A percentile compares a stretch with the other conserved stretches of the same genome.
Conservation (phyloP, 2,113 vertebrate genomes). For the Acanthisitta chloris region DNA sequence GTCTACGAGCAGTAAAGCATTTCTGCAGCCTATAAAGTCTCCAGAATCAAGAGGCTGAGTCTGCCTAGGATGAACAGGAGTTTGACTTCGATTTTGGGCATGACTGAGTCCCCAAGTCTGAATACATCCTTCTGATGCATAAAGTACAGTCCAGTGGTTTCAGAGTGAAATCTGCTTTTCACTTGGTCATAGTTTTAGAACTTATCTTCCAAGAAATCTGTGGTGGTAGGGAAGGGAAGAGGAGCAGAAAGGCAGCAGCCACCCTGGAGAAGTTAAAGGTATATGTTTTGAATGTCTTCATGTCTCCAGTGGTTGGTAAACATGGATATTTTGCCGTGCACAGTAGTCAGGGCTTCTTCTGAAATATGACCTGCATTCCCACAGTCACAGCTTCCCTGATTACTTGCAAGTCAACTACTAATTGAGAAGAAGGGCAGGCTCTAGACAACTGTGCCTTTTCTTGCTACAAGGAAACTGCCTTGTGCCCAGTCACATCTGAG, state of each 20-base stretch:
- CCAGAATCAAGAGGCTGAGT: background rate
- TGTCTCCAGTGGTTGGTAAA: background rate
- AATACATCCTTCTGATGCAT: background rate
- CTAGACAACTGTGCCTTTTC: background rate
- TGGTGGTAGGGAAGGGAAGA: background rate
- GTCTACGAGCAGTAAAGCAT: background rate
- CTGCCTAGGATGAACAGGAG: background rate
- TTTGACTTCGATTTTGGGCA: background rate
- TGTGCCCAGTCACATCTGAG: background rate
- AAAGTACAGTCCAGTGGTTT: background rate
- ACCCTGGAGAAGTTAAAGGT: background rate
- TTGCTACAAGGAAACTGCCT: background rate
- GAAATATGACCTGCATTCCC: rapidly evolving
- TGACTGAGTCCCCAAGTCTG: background rate
- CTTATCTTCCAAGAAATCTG: background rate
- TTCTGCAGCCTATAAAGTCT: background rate
- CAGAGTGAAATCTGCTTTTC: background rate
- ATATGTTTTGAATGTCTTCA: background rate
- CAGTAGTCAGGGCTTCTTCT: background rate
- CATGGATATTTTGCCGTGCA: background rate
- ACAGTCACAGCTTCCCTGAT: background rate
- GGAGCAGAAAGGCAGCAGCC: background rate
- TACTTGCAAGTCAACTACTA: background rate
- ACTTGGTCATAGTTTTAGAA: background rate
- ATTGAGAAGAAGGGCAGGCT: background rate